Evolutionary conservation across 2,113 vertebrate species (phyloP).

Genomic region (Malurus elegans): DNA sequence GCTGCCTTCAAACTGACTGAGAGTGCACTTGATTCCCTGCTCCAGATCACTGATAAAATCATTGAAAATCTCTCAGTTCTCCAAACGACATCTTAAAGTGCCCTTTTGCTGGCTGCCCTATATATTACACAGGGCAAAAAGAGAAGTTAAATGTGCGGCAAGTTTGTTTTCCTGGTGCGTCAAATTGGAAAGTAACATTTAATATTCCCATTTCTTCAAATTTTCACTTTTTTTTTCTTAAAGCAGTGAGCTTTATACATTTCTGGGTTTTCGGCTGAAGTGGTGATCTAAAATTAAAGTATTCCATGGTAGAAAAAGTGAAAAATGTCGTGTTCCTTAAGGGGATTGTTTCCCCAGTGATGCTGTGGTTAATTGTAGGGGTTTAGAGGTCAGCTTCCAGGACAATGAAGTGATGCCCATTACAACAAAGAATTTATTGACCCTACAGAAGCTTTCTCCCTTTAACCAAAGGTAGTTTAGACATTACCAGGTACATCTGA

Average conservation of each 20-base stretch:
- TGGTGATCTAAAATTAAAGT: background rate
- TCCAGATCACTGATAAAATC: rapidly evolving
- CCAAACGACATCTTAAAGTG: background rate
- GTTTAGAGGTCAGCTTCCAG: background rate
- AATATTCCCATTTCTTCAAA: background rate
- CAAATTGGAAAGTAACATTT: background rate
- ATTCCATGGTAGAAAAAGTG: background rate
- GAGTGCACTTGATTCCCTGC: background rate
- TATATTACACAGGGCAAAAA: background rate
- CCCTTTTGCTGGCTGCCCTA: background rate
- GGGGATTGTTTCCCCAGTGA: background rate
- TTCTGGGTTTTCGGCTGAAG: background rate
- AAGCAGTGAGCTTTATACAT: background rate
- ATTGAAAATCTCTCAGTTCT: background rate
- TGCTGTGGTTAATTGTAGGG: background rate
- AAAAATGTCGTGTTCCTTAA: background rate
- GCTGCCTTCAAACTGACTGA: background rate
- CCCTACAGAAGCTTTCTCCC: background rate
- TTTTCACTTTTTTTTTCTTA: background rate
- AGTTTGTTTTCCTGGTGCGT: background rate
- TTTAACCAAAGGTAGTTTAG: background rate
- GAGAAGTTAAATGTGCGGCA: background rate
- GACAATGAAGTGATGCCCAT: background rate
- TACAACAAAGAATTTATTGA: background rate
- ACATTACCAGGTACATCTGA: background rate